phyloP scores from a whole-genome alignment of 2,797 vertebrate genomes.

The Agapornis canus region DNA sequence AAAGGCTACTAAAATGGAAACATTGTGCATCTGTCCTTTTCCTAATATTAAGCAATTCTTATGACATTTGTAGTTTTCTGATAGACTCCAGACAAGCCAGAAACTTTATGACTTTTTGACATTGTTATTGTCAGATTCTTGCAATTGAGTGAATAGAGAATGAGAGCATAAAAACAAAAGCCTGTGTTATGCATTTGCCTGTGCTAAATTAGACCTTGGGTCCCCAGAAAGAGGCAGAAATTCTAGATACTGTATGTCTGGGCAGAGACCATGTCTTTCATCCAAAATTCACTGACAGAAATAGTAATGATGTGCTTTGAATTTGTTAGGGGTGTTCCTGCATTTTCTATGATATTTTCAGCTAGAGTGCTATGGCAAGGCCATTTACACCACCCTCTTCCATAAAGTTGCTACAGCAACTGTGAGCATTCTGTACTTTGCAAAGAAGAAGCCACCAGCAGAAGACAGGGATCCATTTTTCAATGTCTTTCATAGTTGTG shows the following conservation, averaged over 20 bases:
- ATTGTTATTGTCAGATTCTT: constrained; percentile 46
- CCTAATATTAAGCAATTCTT: constrained; percentile 21
- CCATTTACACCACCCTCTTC: constrained; percentile 12
- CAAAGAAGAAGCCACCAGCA: neutral
- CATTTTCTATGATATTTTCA: constrained; percentile 37
- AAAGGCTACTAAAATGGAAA: neutral
- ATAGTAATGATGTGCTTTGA: neutral
- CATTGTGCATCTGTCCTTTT: neutral
- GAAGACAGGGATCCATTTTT: neutral
- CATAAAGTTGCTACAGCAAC: neutral
- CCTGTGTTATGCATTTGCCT: neutral
- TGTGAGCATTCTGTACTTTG: neutral
- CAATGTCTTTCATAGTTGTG: neutral
- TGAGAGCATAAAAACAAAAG: neutral
- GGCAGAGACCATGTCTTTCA: neutral
- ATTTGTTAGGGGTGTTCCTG: neutral
- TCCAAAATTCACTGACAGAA: constrained; percentile 40
- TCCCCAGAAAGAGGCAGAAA: constrained; percentile 42
- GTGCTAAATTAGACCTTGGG: constrained; percentile 42
- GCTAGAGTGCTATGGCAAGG: neutral
- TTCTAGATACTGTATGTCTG: constrained; percentile 31
- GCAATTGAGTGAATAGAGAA: neutral
- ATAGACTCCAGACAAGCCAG: constrained; percentile 48
- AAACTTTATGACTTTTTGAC: constrained; percentile 51
- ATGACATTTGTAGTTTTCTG: constrained; percentile 44